Percentiles rank a stretch among this genome's conserved stretches.
Evolutionary conservation across 2,797 vertebrate genomes (phyloP).

Genomic region (Leucoraja ocellata): DNA sequence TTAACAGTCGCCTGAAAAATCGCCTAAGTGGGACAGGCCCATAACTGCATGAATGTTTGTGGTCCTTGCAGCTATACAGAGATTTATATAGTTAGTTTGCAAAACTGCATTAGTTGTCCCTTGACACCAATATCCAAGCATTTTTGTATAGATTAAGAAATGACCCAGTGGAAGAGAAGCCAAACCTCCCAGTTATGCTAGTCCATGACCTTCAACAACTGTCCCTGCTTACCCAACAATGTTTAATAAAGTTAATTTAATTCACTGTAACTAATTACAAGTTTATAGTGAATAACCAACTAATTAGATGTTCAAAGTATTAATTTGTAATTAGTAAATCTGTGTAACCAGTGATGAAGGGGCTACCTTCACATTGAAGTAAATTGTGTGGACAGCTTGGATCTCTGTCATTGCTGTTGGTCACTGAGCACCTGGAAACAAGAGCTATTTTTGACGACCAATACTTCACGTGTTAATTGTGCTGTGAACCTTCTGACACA

Average conservation of each 20-base stretch:
- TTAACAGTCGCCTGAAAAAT: no score
- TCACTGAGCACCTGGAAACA: constrained; percentile 10
- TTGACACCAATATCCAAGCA: not conserved
- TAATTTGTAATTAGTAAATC: constrained; percentile 20
- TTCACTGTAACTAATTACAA: constrained; percentile 1
- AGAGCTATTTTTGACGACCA: constrained; percentile 43
- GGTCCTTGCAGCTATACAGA: not conserved
- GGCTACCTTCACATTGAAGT: constrained; percentile 7
- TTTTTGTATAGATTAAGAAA: not conserved
- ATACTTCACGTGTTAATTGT: constrained; percentile 42
- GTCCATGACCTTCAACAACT: not conserved
- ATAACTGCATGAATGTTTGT: not conserved
- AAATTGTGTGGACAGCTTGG: not conserved
- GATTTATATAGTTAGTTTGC: not conserved
- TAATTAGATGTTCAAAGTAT: constrained; percentile 8
- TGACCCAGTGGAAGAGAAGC: not conserved
- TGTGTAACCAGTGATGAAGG: constrained; percentile 28
- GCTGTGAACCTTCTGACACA: constrained; percentile 59
- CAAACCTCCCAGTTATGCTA: not conserved
- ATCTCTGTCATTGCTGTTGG: constrained; percentile 18
- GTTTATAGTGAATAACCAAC: not conserved
- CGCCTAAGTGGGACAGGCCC: no score
- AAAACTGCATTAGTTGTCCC: constrained; percentile 13
- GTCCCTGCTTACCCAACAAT: not conserved
- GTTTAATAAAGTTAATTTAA: not conserved